Evolutionary conservation across 2,888 invertebrate species (phyloP), one percentile per base, ranked within the genome.

Genomic region (Chymomyza procnemis): DNA sequence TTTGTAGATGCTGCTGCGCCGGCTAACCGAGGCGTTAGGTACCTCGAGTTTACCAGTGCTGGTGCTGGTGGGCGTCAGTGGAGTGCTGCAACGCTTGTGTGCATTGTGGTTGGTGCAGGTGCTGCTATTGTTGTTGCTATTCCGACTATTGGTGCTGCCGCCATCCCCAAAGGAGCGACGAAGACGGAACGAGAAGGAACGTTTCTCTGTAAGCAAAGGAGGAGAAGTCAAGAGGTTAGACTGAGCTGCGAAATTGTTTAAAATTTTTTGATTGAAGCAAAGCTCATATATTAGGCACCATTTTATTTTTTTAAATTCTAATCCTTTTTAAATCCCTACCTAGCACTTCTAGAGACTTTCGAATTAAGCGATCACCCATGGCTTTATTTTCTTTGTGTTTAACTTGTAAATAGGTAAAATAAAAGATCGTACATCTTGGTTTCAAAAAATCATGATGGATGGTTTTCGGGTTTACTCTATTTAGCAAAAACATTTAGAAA

Each of bases 1-100:
- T 68, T 83, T 88, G 64, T 91, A 91, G 70, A 91, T 91, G 79
- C 91, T 91, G 71, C 89, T 90, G 4, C 91, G 88, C 0, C 90
- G 90, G 52, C 90, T 90, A 0, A 90, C 85, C 26, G 89, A 88
- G 3, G 88, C 77, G 0, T 80, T 84, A 0, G 89, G 90, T 41
- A 89, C 87, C 69, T 89, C 89, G 62, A 89, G 30, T 26, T 78
- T 80, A 9, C 84, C 82, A 3, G 85, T 82, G 66, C 79, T 87
- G 18, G 76, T 80, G 71, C 87, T 89, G 26, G 88, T 89, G 14
- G 89, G 89, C 14, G 90, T 85, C 47, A 89, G 34, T 0, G 89
- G 87, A 0, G 90, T 88, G 71, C 87, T 89, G 75, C 89, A 89
- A 0, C 89, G 75, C 57, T 85, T 88, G 60, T 79, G 81, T 61